Base-by-base conservation (phyloP, 2,888 invertebrate genomes). In the Sinohyriopsis cumingii region DNA sequence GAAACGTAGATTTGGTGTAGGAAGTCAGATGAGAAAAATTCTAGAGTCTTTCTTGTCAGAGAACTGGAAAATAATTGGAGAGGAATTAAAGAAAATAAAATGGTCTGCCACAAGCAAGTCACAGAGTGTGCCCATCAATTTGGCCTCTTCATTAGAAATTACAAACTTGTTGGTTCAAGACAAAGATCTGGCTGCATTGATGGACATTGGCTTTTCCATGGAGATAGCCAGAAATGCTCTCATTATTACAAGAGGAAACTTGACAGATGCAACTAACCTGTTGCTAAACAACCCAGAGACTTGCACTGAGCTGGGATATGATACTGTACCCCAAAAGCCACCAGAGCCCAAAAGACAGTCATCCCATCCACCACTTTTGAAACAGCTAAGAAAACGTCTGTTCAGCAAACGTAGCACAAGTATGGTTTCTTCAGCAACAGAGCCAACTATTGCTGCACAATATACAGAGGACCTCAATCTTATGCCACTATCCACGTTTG, bases 21-120 rank as follows among this genome's bases (percentile, higher is more conserved):
- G 84, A 18, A 82, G 78, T 71, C 87, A 87, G 65, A 68, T 86
- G 59, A 74, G 77, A 62, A 86, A 85, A 83, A 76, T 84, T 67
- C 62, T 82, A 33, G 83, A 82, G 59, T 71, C 68, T 15, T 83
- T 80, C 72, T 7, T 84, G 19, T 65, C 63, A 12, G 67, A 75
- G 18, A 69, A 83, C 55, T 84, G 84, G 84, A 64, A 72, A 28
- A 70, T 69, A 15, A 45, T 79, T 15, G 71, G 71, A 60, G 72
- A 75, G 64, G 72, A 76, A 18, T 63, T 73, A 24, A 62, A 67
- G 25, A 57, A 65, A 25, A 67, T 57, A 25, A 59, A 63, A n/a
- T 65, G 68, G 59, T 65, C 68, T 28, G 64, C 62, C 55, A 59
- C 66, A 19, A 70, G 66, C 20, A 74, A 74, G 55, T 69, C 63